These are phyloP conservation scores for Rhinopithecus roxellana DNA, from an alignment of 2,113 vertebrate species.

Conservation along the genomic window DNA sequence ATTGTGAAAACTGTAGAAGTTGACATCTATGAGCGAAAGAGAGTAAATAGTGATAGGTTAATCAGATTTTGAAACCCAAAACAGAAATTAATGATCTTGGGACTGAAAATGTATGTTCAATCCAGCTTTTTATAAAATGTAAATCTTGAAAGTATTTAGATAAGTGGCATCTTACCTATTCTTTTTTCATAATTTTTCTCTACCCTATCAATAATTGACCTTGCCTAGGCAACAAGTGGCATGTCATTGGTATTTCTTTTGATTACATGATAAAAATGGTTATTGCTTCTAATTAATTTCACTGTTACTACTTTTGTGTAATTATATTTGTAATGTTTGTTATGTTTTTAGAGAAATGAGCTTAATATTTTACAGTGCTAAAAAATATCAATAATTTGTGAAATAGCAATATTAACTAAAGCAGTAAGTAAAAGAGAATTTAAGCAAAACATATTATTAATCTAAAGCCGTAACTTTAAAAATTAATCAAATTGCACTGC, in stretches of 20 bases:
- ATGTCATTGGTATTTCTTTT: constrained; percentile 23
- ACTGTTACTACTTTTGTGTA: background rate
- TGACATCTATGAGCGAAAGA: background rate
- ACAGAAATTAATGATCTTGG: background rate
- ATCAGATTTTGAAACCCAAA: constrained; percentile 32
- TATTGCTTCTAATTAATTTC: background rate
- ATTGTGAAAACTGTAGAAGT: background rate
- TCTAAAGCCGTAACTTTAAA: background rate
- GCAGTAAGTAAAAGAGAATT: background rate
- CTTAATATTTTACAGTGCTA: constrained; percentile 31
- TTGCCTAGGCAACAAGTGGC: background rate
- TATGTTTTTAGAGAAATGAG: background rate
- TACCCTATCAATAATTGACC: background rate
- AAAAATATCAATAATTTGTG: constrained; percentile 10
- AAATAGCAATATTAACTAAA: constrained; percentile 46
- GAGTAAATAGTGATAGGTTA: background rate
- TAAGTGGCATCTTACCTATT: background rate
- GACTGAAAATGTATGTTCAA: constrained; percentile 34
- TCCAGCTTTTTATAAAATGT: background rate
- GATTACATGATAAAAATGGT: background rate
- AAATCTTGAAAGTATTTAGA: constrained; percentile 42
- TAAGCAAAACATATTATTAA: background rate
- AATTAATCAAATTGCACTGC: background rate
- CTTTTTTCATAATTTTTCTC: background rate
- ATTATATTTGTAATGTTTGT: background rate